Base-by-base conservation (phyloP, 2,797 vertebrate species). In the Mus spretus region DNA sequence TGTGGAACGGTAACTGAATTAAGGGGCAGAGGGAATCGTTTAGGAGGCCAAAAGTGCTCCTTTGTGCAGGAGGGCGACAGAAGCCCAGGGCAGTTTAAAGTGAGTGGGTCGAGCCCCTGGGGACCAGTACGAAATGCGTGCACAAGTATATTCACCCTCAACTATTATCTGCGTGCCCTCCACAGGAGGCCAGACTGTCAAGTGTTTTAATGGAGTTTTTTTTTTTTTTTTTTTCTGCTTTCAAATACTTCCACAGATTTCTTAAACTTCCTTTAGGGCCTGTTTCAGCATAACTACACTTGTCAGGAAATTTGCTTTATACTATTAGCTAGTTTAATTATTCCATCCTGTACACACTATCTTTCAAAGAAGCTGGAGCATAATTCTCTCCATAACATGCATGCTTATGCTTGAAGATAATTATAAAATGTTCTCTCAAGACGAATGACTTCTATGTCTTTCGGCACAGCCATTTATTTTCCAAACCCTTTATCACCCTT, bases 401-500 rank as follows among this genome's bases (percentile, higher is more conserved):
- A 88, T 34, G 26, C 31, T 65, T 91, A 88, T 79, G 26, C 65
- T 93, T 85, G 59, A 82, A 94, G 83, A 85, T 78, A 88, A 93
- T 88, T 93, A 20, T 84, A 94, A 87, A 91, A 85, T 75, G 67
- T 88, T 97, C 95, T 63, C n/a, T 59, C 7, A 31, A 55, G 55
- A 94, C 93, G 40, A 90, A 90, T 87, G 77, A 81, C 83, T 88
- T 96, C 80, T 75, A 34, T 94, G 90, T 74, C 77, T 94, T 85
- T 67, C 70, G 91, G 89, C 86, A 84, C 47, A 81, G 4, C 59
- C 82, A 53, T 95, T 91, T 95, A 67, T 89, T 91, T 94, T 88
- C 61, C 67, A 96, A 94, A 31, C 63, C 75, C 72, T 97, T 97
- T 61, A 96, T 96, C 84, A 93, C 94, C 91, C 91, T 90, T 90